phyloP scores from a whole-genome alignment of 2,797 vertebrate genomes.

The Bovichtus variegatus region DNA sequence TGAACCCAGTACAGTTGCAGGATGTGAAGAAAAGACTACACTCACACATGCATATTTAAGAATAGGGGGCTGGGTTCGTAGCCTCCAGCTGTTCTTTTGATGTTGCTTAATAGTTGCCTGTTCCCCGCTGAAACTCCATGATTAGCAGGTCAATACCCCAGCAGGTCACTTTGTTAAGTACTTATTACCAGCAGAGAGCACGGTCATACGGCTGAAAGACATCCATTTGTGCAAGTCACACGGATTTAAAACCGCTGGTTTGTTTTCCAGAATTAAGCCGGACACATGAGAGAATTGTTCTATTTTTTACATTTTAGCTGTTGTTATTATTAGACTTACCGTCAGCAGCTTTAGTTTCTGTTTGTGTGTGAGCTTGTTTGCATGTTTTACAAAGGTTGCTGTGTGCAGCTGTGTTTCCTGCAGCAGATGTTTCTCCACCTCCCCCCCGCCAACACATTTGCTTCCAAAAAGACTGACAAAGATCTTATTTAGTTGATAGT shows the following conservation, averaged over 20 bases:
- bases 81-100: slow-evolving; percentile 78
- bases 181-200: slow-evolving; percentile 67
- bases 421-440: slow-evolving; percentile 53
- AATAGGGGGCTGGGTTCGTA: slow-evolving; percentile 49
- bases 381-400: slow-evolving; percentile 28
- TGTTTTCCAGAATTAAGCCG: background rate
- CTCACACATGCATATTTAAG: slow-evolving; percentile 50
- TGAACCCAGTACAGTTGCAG: slow-evolving; percentile 8
- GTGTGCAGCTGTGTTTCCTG: slow-evolving; percentile 56
- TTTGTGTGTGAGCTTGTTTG: slow-evolving; percentile 19
- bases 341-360: background rate
- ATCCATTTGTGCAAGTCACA: slow-evolving; percentile 15
- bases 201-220: slow-evolving; percentile 45
- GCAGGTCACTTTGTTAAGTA: slow-evolving; percentile 72
- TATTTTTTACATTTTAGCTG: background rate
- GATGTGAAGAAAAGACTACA: slow-evolving; percentile 25
- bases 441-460: slow-evolving; percentile 43
- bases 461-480: slow-evolving; percentile 29
- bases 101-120: slow-evolving; percentile 71
- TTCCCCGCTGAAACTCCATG: slow-evolving; percentile 69
- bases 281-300: background rate
- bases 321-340: slow-evolving; percentile 16
- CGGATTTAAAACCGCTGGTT: slow-evolving; percentile 2
- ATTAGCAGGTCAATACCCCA: slow-evolving; percentile 82
- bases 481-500: slow-evolving; percentile 37